A percentile compares a stretch with the other conserved stretches of the same genome.
These are phyloP conservation scores for Lithobates pipiens DNA, from an alignment of 2,797 vertebrate species.

Conservation along the genomic window DNA sequence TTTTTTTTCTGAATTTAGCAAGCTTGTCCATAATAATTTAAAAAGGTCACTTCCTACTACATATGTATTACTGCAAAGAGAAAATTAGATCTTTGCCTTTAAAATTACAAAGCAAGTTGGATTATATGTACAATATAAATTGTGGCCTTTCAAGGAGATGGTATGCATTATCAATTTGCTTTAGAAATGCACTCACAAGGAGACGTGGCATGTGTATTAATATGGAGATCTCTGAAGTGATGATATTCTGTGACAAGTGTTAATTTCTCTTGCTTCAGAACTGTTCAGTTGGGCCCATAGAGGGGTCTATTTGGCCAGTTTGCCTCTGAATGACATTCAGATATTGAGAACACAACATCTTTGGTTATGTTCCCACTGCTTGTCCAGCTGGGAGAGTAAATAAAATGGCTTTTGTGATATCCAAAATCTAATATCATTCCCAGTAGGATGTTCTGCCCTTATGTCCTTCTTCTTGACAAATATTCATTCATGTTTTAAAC, in stretches of 20 bases:
- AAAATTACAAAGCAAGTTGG: not conserved
- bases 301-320: constrained; percentile 9
- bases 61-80: not conserved
- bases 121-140: not conserved
- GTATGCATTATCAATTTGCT: not conserved
- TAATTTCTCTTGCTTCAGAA: constrained; percentile 9
- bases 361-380: constrained; percentile 44
- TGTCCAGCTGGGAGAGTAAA: constrained; percentile 35
- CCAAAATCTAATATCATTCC: constrained; percentile 49
- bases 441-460: constrained; percentile 45
- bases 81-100: not conserved
- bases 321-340: not conserved
- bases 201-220: not conserved
- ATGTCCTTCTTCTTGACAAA: constrained; percentile 31
- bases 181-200: constrained; percentile 18
- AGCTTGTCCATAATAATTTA: not conserved
- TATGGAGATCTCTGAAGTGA: not conserved
- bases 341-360: constrained; percentile 27
- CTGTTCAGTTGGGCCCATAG: not conserved
- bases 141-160: not conserved
- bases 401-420: constrained; percentile 51
- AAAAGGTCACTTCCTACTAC: not conserved
- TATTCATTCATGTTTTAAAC: constrained; percentile 34
- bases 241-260: not conserved
- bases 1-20: too few relatives aligned